A percentile compares a stretch with the other conserved stretches of the same genome.
These are phyloP conservation scores for Ips nitidus DNA, from an alignment of 1,140 invertebrate genomes.

Conservation along the genomic window DNA sequence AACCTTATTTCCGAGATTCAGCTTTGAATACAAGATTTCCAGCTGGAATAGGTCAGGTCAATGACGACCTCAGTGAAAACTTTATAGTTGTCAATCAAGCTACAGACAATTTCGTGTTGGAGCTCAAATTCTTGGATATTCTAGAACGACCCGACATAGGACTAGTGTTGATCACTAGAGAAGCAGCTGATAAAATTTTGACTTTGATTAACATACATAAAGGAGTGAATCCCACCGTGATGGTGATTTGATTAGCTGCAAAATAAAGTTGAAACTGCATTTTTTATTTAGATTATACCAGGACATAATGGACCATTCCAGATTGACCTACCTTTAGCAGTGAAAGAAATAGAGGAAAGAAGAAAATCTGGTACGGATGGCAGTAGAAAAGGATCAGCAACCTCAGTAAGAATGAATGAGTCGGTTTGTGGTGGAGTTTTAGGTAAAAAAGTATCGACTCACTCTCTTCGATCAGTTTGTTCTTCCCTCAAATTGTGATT, in stretches of 20 bases:
- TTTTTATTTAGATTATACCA: slow-evolving; percentile 27
- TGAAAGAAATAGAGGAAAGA: slow-evolving; percentile 25
- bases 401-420: slow-evolving; percentile 19
- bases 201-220: slow-evolving; percentile 18
- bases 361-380: not conserved
- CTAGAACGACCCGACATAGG: slow-evolving; percentile 28
- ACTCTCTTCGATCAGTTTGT: slow-evolving; percentile 7
- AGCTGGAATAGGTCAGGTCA: slow-evolving; percentile 34
- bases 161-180: slow-evolving; percentile 33
- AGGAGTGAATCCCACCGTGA: slow-evolving; percentile 19
- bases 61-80: slow-evolving; percentile 24
- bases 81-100: slow-evolving; percentile 25
- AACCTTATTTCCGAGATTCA: slow-evolving; percentile 2
- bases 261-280: not conserved
- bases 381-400: slow-evolving; percentile 6
- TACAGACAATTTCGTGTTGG: slow-evolving; percentile 23
- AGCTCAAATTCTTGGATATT: slow-evolving; percentile 22
- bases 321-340: slow-evolving; percentile 19
- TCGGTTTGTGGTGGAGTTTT: slow-evolving; percentile 8
- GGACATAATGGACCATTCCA: slow-evolving; percentile 39
- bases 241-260: slow-evolving; percentile 20
- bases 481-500: slow-evolving; percentile 3
- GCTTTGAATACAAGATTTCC: slow-evolving; percentile 7
- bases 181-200: slow-evolving; percentile 30
- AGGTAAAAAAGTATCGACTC: slow-evolving; percentile 6